Percentiles rank a stretch among this genome's conserved stretches.
phyloP scores from a whole-genome alignment of 2,888 invertebrate species.

The Parnassius glacialis region DNA sequence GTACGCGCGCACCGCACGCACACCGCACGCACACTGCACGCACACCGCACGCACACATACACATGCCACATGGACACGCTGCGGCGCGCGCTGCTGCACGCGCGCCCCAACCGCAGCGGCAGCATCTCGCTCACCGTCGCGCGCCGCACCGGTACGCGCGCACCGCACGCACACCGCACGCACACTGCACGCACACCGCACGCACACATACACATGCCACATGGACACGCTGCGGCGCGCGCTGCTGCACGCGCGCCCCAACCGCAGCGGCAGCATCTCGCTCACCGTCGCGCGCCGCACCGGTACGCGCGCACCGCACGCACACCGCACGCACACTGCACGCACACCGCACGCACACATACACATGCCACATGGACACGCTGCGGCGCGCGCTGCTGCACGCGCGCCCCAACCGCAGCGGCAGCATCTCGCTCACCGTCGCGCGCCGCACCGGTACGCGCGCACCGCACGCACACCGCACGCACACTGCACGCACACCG shows the following conservation, averaged over 20 bases:
- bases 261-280: constrained; percentile 92
- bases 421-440: constrained; percentile 93
- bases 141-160: constrained; percentile 82
- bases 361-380: constrained; percentile 86
- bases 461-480: too few species aligned
- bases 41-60: too few species aligned
- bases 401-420: constrained; percentile 89
- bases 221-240: constrained; percentile 95
- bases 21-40: not conserved
- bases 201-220: too few species aligned
- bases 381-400: constrained; percentile 90
- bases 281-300: constrained; percentile 92
- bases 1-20: constrained; percentile 36
- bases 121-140: constrained; percentile 95
- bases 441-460: constrained; percentile 85
- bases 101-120: constrained; percentile 90
- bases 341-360: not conserved
- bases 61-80: constrained; percentile 89
- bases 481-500: not conserved
- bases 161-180: too few species aligned
- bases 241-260: constrained; percentile 89
- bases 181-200: not conserved
- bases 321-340: not conserved
- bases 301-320: constrained; percentile 41
- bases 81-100: constrained; percentile 89